A percentile compares a stretch with the other conserved stretches of the same genome.
phyloP scores from a whole-genome alignment of 2,888 invertebrate genomes.

The Julus scanicus region DNA sequence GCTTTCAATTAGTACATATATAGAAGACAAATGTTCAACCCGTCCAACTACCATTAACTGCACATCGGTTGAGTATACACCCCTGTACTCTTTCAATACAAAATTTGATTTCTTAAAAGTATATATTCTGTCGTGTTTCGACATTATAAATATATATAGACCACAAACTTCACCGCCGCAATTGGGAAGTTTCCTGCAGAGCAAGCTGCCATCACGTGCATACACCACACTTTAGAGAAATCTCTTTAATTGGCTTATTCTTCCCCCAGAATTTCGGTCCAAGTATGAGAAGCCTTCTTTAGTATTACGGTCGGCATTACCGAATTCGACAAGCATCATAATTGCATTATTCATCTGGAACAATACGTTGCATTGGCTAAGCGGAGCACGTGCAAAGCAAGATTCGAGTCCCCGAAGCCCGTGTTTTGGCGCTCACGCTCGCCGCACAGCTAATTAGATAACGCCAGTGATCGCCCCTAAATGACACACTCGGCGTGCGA shows the following conservation, averaged over 20 bases:
- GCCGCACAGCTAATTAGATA: conserved; percentile 24
- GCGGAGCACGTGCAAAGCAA: conserved; percentile 18
- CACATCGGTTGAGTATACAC: no score
- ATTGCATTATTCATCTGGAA: conserved; percentile 18
- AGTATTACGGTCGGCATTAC: neutral
- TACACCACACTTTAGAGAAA: neutral
- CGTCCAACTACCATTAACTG: no score
- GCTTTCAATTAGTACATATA: no score
- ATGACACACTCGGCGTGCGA: conserved; percentile 40
- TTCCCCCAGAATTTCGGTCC: neutral
- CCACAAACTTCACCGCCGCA: no score
- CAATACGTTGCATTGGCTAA: conserved; percentile 30
- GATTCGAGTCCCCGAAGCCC: conserved; percentile 17
- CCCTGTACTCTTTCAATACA: no score
- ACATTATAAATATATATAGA: no score
- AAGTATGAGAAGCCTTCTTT: no score
- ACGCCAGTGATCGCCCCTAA: conserved; percentile 21
- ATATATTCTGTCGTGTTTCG: no score
- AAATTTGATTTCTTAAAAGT: no score
- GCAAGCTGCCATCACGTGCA: no score
- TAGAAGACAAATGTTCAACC: no score
- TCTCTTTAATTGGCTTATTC: neutral
- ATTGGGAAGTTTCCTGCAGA: no score
- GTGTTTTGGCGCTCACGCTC: neutral
- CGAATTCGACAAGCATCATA: neutral